Base-by-base conservation (phyloP, 2,888 invertebrate genomes). In the Urechis unicinctus region DNA sequence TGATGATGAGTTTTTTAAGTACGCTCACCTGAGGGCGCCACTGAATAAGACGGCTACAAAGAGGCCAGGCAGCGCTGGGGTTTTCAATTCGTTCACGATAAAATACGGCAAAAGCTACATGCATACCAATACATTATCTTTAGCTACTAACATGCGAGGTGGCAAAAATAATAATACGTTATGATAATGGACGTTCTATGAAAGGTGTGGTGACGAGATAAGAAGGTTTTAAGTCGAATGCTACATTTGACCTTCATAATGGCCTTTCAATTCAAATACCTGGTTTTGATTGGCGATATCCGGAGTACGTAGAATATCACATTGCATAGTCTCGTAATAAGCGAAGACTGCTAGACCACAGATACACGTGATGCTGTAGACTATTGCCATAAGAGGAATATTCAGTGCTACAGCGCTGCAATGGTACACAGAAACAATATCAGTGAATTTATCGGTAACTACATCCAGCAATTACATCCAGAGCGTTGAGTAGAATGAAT, bases 41-140 rank as follows among this genome's bases (percentile, higher is more conserved):
- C 51, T 47, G 49, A 57, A 57, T 29, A 57, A 42, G 9, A 57
- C 57, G 3, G 57, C 57, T 17, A 57, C 57, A 46, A 57, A 57
- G 6, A 57, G 47, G 17, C 57, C 57, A 1, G 52, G 53, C 13
- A 56, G 42, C 2, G 29, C 56, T 2, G 48, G 52, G 2, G 31
- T 24, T 17, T 48, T 31, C 26, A 55, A 24, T 13, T 25, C 45
- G 45, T 55, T 30, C 21, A 50, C 36, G 41, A 57, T 57, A 49
- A 57, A 57, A 47, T 44, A 57, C 2, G 53, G 52, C 5, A 57
- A 44, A 17, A 57, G 28, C 55, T 57, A 51, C 36, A 42, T 5
- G 21, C 28, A 22, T 22, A n/a, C n/a, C n/a, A n/a, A n/a, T n/a
- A n/a, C n/a, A n/a, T n/a, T n/a, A n/a, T n/a, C n/a, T n/a, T n/a